Evolutionary conservation across 2,113 vertebrate genomes (phyloP).

Genomic region (Climacteris rufus): DNA sequence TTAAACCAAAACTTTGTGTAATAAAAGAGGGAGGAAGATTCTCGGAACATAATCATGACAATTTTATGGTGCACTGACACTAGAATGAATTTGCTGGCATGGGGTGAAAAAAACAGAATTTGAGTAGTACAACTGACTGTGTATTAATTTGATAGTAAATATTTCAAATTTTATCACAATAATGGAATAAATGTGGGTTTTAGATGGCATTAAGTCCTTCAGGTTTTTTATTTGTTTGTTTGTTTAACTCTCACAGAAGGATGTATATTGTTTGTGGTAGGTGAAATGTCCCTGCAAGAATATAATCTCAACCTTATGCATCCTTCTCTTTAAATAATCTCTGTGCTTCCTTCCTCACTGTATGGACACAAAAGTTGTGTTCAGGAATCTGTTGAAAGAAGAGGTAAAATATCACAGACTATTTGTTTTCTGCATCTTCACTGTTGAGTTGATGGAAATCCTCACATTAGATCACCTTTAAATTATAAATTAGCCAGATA

Average conservation of each 20-base stretch:
- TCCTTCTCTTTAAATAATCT: neutral
- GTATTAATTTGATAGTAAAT: neutral
- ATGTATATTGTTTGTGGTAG: neutral
- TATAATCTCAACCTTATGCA: neutral
- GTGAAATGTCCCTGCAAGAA: neutral
- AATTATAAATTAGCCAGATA: neutral
- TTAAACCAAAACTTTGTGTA: neutral
- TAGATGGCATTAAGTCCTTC: neutral
- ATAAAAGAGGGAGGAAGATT: neutral
- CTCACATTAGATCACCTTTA: neutral
- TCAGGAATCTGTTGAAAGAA: neutral
- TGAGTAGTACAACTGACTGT: neutral
- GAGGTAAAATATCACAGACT: neutral
- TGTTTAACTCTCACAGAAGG: neutral
- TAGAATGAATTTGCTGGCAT: neutral
- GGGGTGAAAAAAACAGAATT: neutral
- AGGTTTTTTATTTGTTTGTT: neutral
- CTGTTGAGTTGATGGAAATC: neutral
- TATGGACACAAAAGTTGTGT: neutral
- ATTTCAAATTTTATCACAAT: neutral
- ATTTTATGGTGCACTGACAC: neutral
- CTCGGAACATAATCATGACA: neutral
- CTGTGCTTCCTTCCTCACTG: neutral
- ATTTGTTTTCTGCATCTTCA: neutral
- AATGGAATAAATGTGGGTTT: neutral